Evolutionary conservation across 2,113 vertebrate species (phyloP).

Genomic region (Struthidea cinerea): DNA sequence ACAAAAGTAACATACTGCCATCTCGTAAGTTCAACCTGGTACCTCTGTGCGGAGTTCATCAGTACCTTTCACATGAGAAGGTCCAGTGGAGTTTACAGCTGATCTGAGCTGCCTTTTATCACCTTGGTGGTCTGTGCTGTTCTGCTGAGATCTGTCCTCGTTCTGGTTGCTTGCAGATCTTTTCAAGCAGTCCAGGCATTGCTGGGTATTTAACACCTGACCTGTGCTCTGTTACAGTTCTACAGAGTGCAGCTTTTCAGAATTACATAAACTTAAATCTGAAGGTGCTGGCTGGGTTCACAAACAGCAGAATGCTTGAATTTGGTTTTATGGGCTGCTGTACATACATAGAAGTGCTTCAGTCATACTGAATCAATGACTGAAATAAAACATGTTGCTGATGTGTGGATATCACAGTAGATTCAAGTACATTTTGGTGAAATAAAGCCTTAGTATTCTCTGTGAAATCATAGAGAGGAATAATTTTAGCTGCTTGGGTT

Average conservation of each 20-base stretch:
- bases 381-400: background rate
- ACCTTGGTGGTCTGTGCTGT: background rate
- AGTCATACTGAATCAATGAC: background rate
- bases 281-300: background rate
- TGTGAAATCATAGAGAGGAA: background rate
- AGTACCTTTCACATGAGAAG: background rate
- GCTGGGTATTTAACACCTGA: background rate
- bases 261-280: background rate
- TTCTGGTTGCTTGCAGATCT: background rate
- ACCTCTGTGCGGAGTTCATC: background rate
- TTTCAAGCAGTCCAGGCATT: background rate
- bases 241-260: background rate
- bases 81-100: background rate
- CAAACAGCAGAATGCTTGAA: background rate
- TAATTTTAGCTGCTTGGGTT: background rate
- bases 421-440: background rate
- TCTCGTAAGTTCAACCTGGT: background rate
- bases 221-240: background rate
- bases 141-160: background rate
- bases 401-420: accelerated
- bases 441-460: background rate
- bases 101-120: background rate
- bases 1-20: background rate
- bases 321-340: background rate
- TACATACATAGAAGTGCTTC: background rate